Evolutionary conservation across 2,113 vertebrate species (phyloP).

Genomic region (Brachionichthys hirsutus): DNA sequence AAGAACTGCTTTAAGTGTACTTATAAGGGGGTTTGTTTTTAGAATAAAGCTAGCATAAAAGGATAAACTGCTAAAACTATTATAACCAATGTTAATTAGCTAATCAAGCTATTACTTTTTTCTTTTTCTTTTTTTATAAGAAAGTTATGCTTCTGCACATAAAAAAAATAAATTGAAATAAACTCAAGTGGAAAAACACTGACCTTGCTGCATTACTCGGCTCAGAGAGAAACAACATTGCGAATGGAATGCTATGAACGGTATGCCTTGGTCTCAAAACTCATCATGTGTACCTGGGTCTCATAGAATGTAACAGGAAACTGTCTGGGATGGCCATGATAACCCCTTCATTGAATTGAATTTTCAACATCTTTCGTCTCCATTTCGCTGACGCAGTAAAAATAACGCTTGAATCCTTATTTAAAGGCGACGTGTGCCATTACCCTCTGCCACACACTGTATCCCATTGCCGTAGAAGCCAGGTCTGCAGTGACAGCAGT

Average conservation of each 20-base stretch:
- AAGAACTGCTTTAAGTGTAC: too few relatives aligned
- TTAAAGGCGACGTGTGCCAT: neutral
- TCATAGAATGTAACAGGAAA: neutral
- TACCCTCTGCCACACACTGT: conserved; percentile 93
- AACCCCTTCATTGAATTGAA: too few relatives aligned
- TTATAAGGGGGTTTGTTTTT: too few relatives aligned
- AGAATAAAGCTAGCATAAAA: too few relatives aligned
- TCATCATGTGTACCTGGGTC: neutral
- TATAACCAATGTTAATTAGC: neutral
- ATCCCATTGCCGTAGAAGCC: conserved; percentile 93
- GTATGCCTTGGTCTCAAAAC: neutral
- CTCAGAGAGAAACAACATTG: neutral
- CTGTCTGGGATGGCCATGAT: too few relatives aligned
- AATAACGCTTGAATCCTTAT: neutral
- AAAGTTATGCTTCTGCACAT: too few relatives aligned
- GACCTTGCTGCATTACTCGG: neutral
- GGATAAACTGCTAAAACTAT: too few relatives aligned
- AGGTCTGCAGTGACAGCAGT: conserved; percentile 88
- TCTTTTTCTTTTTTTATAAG: too few relatives aligned
- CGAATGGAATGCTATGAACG: neutral
- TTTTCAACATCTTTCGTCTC: neutral
- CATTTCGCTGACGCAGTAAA: neutral
- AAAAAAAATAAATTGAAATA: too few relatives aligned
- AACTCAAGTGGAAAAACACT: neutral
- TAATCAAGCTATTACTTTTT: neutral